A percentile compares a stretch with the other conserved stretches of the same genome.
phyloP scores from a whole-genome alignment of 2,797 vertebrate species.

The Sibirionetta formosa region DNA sequence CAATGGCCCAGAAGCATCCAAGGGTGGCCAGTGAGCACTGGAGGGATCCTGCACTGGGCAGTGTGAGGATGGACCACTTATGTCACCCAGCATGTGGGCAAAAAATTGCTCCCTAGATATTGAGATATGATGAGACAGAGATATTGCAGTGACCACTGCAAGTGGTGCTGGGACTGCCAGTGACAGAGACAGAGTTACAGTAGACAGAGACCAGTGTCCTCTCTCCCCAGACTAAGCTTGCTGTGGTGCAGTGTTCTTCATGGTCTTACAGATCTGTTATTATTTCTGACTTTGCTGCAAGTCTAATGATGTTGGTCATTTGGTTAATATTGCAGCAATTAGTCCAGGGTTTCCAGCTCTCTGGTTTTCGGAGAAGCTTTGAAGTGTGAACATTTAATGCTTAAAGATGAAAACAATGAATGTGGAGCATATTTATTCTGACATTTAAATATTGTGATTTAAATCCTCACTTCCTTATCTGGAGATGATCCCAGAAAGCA shows the following conservation, averaged over 20 bases:
- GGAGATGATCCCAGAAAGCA: neutral
- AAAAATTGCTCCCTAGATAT: fast-evolving
- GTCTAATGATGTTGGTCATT: fast-evolving
- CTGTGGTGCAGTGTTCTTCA: fast-evolving
- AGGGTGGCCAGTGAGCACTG: neutral
- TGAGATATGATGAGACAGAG: neutral
- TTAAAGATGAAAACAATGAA: neutral
- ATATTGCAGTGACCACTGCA: neutral
- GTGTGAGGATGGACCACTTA: fast-evolving
- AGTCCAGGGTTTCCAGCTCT: neutral
- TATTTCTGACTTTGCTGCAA: neutral
- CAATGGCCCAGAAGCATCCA: neutral
- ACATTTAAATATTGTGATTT: neutral
- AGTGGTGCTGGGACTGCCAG: neutral
- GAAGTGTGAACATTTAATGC: neutral
- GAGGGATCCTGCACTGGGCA: neutral
- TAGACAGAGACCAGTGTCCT: neutral
- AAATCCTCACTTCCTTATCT: neutral
- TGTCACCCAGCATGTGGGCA: neutral
- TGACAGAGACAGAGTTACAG: neutral
- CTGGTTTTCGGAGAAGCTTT: neutral
- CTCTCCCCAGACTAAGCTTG: neutral
- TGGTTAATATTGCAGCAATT: neutral
- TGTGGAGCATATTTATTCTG: neutral
- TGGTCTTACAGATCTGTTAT: neutral